These are phyloP conservation scores for Thermophis baileyi DNA, from an alignment of 2,113 vertebrate species.

Conservation along the genomic window DNA sequence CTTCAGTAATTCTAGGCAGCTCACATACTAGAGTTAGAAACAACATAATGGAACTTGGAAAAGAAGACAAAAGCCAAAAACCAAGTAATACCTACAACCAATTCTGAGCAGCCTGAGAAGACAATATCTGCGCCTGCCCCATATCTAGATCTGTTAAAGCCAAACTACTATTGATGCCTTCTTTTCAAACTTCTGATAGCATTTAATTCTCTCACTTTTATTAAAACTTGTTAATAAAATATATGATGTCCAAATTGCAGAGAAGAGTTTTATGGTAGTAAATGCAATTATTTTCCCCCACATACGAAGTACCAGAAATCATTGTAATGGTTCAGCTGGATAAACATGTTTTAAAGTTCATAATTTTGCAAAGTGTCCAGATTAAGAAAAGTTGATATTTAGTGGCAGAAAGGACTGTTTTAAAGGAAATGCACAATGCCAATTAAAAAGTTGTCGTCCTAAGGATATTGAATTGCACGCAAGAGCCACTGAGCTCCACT, in stretches of 20 bases:
- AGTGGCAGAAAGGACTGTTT: neutral
- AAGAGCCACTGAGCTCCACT: neutral
- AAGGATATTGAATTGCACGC: neutral
- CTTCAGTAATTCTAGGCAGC: neutral
- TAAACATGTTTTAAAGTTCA: neutral
- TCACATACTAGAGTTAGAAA: neutral
- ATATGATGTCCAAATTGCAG: neutral
- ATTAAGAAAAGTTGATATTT: neutral
- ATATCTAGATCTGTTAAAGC: neutral
- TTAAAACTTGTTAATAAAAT: neutral
- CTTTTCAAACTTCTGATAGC: neutral
- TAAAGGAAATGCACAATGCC: neutral
- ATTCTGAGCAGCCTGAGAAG: neutral
- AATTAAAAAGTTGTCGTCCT: neutral
- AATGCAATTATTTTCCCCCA: neutral
- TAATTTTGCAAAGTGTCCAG: neutral
- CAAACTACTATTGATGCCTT: neutral
- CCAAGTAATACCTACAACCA: neutral
- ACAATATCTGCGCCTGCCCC: neutral
- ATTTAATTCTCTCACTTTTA: neutral
- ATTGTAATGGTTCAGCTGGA: neutral
- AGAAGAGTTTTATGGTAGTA: neutral
- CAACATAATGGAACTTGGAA: neutral
- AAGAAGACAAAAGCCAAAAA: neutral
- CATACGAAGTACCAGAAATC: neutral